Evolutionary conservation across 2,888 invertebrate genomes (phyloP), one percentile per base, ranked within the genome.

Genomic region (Dasypogon diadema): DNA sequence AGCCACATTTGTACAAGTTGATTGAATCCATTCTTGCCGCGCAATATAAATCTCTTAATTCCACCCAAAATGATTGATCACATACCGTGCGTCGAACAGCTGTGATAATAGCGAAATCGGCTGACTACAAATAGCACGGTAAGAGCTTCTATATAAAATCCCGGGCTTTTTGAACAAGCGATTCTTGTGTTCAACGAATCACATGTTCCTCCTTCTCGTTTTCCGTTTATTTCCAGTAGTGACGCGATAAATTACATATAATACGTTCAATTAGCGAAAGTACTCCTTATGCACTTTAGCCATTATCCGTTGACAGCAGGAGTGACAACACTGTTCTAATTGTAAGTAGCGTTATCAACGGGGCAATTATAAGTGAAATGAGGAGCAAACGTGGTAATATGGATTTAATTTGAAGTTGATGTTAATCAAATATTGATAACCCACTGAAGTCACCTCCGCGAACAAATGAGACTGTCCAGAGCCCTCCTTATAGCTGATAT

Each of bases 61-160:
- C 70, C 70, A 54, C 54, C 70, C n/a, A 70, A 70, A 70, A 70
- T 70, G 70, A 70, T 70, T 70, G 70, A 70, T 70, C 70, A 18
- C 16, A 24, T 51, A 68, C 42, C 26, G 51, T 14, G 18, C 51
- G 54, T 1, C 54, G 30, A 68, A 51, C 70, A 70, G 51, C 54
- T 51, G 54, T 54, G 70, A 70, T 70, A 70, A 70, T 51, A n/a
- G 18, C 30, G 42, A 54, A 54, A 22, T 30, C 34, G 37, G 34
- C 21, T 54, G 51, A 26, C 54, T 54, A 22, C 34, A 34, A 70
- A 54, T 14, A 54, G 54, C 14, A 34, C 18, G 8, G 30, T 30
- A 34, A 34, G n/a, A 34, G 30, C 70, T 54, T 30, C 70, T n/a
- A 12, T 24, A 14, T 34, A n/a, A 48, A 70, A 54, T 54, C 54